These are phyloP conservation scores for Halocynthia roretzi DNA, from an alignment of 23 tunicate genomes.

Conservation along the genomic window DNA sequence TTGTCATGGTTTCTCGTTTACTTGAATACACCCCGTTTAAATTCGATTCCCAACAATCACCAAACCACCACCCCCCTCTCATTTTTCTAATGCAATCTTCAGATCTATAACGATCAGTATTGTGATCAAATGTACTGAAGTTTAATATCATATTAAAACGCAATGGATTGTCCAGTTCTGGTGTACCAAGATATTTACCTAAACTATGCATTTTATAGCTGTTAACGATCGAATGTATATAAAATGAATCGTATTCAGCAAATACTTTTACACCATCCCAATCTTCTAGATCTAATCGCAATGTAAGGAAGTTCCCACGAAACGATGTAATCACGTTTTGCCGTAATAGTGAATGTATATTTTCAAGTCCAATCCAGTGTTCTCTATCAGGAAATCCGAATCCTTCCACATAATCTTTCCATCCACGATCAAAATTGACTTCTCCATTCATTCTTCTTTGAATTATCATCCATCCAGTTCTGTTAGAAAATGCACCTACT, in stretches of 20 bases:
- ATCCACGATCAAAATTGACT: constrained; percentile 1
- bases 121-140: neutral
- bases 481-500: neutral
- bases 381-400: constrained; percentile 16
- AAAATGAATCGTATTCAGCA: neutral
- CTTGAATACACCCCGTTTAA: neutral
- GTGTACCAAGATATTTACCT: neutral
- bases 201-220: neutral
- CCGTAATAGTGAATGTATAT: neutral
- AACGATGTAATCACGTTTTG: neutral
- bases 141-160: neutral
- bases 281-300: neutral
- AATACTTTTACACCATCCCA: constrained; percentile 5
- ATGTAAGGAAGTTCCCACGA: neutral
- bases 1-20: neutral
- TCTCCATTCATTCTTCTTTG: constrained; percentile 14
- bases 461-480: constrained; percentile 24
- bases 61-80: constrained; percentile 13
- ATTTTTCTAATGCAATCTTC: neutral
- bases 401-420: constrained; percentile 13
- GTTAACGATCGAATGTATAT: neutral
- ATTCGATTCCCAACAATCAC: neutral
- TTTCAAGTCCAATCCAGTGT: constrained; percentile 1
- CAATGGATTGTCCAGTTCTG: neutral
- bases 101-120: neutral